phyloP scores from a whole-genome alignment of 2,113 vertebrate genomes.

The Macrotus californicus region DNA sequence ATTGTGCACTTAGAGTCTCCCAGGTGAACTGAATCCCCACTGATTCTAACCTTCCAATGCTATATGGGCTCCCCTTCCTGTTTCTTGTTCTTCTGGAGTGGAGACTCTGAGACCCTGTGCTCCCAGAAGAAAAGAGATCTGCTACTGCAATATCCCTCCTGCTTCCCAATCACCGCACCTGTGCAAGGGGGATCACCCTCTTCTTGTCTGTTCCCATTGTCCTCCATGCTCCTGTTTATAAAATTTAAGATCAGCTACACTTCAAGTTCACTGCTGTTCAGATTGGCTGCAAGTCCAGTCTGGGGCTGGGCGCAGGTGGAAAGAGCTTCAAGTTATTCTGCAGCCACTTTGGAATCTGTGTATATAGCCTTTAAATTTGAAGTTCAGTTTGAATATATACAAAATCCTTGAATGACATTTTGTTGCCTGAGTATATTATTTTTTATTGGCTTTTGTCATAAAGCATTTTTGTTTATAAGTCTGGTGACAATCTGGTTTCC shows the following conservation, averaged over 20 bases:
- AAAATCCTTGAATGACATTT: too few species aligned
- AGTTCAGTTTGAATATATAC: too few species aligned
- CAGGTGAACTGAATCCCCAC: not conserved
- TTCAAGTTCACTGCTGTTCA: not conserved
- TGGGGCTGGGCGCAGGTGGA: not conserved
- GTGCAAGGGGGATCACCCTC: not conserved
- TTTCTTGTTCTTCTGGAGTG: not conserved
- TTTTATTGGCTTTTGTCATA: not conserved
- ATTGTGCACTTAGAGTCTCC: not conserved
- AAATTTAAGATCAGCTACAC: not conserved
- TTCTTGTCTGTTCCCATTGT: not conserved
- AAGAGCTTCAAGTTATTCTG: not conserved
- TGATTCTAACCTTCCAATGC: not conserved
- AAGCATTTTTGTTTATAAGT: not conserved
- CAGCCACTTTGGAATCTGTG: not conserved
- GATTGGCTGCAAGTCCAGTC: not conserved
- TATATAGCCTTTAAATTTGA: too few species aligned
- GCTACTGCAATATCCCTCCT: not conserved
- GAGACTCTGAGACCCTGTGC: not conserved
- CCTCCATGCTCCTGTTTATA: not conserved
- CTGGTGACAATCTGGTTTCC: too few species aligned
- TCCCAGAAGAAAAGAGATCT: not conserved
- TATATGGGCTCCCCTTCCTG: not conserved
- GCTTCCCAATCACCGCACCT: not conserved
- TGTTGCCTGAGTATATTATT: too few species aligned